Conservation (phyloP, 2,888 invertebrate species). For the Ormia ochracea region DNA sequence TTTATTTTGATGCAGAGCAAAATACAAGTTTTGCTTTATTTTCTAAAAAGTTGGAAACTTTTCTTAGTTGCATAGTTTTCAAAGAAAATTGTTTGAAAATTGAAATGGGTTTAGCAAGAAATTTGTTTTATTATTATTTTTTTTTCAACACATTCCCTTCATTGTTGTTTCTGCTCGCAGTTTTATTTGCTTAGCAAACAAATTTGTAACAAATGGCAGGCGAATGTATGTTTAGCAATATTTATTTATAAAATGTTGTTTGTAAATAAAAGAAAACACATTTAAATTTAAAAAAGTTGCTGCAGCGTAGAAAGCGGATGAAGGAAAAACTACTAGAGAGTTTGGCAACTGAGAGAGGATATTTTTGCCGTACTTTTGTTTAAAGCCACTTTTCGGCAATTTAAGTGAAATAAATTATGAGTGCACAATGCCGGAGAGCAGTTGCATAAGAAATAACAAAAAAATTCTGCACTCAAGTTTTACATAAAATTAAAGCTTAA, state of each 20-base stretch:
- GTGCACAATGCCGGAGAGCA: no score
- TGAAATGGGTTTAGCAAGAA: conserved; percentile 25
- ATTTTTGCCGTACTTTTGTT: no score
- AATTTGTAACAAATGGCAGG: conserved; percentile 43
- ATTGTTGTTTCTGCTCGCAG: not conserved
- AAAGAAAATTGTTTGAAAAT: conserved; percentile 36
- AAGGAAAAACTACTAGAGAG: no score
- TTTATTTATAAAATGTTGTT: not conserved
- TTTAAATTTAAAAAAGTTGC: conserved; percentile 12
- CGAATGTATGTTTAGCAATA: conserved; percentile 18
- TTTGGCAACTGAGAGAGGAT: no score
- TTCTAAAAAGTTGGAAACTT: conserved; percentile 21
- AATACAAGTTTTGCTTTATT: not conserved
- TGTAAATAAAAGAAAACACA: not conserved
- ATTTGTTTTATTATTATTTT: no score
- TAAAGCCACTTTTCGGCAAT: no score
- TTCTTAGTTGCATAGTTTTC: conserved; percentile 6
- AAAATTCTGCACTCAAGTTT: no score
- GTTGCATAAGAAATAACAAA: no score
- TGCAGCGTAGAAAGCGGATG: no score
- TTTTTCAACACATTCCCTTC: not conserved
- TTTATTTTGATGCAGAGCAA: conserved; percentile 1
- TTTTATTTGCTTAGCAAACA: conserved; percentile 19
- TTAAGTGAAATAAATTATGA: no score
- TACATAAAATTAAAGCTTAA: no score